Evolutionary conservation across 2,797 vertebrate species (phyloP).

Genomic region (Pipistrellus kuhlii): DNA sequence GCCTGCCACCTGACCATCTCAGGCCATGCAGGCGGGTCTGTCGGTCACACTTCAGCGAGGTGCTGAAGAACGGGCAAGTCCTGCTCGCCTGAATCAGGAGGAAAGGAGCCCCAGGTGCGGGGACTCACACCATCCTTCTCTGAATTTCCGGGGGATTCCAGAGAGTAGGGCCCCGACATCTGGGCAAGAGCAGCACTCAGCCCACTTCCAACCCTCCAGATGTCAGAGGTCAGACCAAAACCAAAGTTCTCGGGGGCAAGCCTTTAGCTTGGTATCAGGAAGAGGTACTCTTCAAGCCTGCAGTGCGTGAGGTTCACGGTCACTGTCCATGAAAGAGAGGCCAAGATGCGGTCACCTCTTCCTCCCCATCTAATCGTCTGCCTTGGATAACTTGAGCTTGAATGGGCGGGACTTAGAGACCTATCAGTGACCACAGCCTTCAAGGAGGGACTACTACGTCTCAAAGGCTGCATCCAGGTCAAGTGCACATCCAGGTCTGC

Average conservation of each 20-base stretch:
- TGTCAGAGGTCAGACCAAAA: neutral
- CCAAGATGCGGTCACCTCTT: rapidly evolving
- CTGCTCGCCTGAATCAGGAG: neutral
- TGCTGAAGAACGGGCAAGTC: neutral
- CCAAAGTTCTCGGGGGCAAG: neutral
- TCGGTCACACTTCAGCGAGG: no score
- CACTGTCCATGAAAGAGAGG: rapidly evolving
- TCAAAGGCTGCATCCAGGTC: neutral
- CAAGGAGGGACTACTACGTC: no score
- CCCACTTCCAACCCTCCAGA: neutral
- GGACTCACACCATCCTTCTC: neutral
- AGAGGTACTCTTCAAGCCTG: neutral
- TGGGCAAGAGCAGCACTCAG: rapidly evolving
- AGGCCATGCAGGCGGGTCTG: neutral
- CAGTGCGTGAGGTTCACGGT: rapidly evolving
- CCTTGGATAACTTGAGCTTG: neutral
- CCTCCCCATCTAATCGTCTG: neutral
- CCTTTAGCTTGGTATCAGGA: neutral
- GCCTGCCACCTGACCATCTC: neutral
- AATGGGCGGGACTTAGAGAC: neutral
- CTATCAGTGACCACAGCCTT: rapidly evolving
- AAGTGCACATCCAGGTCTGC: neutral
- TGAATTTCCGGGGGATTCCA: neutral
- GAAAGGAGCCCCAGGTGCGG: neutral
- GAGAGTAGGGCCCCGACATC: no score